Evolutionary conservation across 1,140 invertebrate genomes (phyloP).

Genomic region (Stegodyphus mimosarum): DNA sequence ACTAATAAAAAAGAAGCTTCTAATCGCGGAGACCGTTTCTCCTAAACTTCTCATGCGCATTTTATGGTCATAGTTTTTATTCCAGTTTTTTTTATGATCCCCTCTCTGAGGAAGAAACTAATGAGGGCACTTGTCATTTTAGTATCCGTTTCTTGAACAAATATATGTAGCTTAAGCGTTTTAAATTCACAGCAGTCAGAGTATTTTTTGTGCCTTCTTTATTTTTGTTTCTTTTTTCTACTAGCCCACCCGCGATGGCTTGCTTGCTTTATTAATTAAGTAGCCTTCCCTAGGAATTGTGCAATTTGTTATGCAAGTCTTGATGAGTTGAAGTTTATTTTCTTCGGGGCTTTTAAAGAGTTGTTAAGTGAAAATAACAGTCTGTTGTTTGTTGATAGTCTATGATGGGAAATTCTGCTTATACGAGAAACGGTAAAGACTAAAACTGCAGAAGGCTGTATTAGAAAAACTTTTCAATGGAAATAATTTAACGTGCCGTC

Average conservation of each 20-base stretch:
- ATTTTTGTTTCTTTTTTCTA: background rate
- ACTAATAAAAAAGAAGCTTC: slow-evolving; percentile 22
- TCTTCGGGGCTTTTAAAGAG: no score
- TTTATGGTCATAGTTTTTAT: slow-evolving; percentile 7
- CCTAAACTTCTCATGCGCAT: slow-evolving; percentile 9
- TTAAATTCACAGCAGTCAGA: slow-evolving; percentile 14
- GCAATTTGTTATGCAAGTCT: no score
- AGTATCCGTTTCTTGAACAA: slow-evolving; percentile 20
- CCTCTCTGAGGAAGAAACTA: slow-evolving; percentile 14
- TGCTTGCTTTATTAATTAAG: background rate
- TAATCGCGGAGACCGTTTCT: slow-evolving; percentile 16
- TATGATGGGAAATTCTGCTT: no score
- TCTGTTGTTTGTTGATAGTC: no score
- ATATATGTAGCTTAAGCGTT: slow-evolving; percentile 5
- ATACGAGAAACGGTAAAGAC: no score
- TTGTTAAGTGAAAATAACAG: no score
- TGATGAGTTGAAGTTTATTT: no score
- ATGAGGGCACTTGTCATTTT: slow-evolving; percentile 44
- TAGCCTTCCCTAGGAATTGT: background rate
- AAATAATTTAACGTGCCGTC: no score
- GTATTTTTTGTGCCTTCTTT: background rate
- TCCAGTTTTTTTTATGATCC: slow-evolving; percentile 36
- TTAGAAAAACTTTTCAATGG: no score
- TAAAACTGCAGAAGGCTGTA: no score
- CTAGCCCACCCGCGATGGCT: background rate